Base-by-base conservation (phyloP, 2,113 vertebrate species). In the Aspidoscelis tigris region DNA sequence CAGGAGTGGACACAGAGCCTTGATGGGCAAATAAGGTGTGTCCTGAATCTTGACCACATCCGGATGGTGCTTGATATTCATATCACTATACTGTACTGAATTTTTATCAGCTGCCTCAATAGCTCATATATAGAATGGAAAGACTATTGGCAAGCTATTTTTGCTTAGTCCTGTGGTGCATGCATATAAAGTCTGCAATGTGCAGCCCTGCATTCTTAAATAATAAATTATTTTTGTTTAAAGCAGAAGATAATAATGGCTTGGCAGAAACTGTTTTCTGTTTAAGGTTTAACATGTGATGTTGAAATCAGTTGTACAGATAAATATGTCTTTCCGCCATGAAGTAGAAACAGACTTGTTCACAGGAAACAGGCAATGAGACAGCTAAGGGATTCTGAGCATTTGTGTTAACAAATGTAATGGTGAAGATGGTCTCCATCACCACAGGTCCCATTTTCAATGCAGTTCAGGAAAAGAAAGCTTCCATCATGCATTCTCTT, bases 261-360 rank as follows among this genome's bases (percentile, higher is more conserved):
- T 66, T 50, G 72, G 7, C 43, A 66, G 24, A 61, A 61, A 16
- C 92, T 85, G 81, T 85, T 90, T 78, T 87, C 90, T 83, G 85
- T 73, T 86, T 72, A 78, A 78, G 55, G 78, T 81, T 76, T 91
- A 64, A 64, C 82, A 88, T 76, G 7, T 89, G 86, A 90, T 88
- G 84, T 55, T 43, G 77, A 86, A 88, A 86, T 88, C 0, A 0
- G 79, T 87, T 85, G n/a, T 82, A 64, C 69, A 80, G 77, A 82
- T 78, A 87, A 88, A 92, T 88, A 74, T 70, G 85, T 87, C 90
- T 88, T 70, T 83, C 70, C 88, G 82, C 90, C 91, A 92, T 93
- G 92, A 90, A 93, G 89, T 53, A 83, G 82, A 80, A 93, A 93
- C 84, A 55, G 89, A 87, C 90, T 84, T 92, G 87, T 88, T 92